Base-by-base conservation (phyloP, 1,140 invertebrate species). In the Micrasema longulum region DNA sequence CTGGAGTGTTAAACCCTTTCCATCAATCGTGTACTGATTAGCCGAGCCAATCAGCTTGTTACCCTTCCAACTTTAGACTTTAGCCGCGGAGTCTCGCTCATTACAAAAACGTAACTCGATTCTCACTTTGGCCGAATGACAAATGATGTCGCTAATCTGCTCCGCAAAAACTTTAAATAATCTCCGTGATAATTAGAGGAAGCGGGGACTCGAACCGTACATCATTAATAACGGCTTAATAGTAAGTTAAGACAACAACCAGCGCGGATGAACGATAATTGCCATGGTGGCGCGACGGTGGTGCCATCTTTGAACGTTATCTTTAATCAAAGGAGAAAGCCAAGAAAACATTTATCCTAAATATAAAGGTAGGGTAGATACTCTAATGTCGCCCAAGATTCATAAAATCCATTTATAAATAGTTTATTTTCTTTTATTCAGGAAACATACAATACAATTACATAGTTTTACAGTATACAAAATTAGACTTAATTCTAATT, bases 141-240 rank as follows among this genome's bases (percentile, higher is more conserved):
- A 74, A 74, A 74, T 60, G 72, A 67, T 50, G 62, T 47, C 52
- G 72, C 72, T 74, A 74, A 74, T 74, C 67, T 67, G 23, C 62
- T 16, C 38, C 5, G 63, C 66, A 73, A 74, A 68, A 70, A 74
- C 53, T 74, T 70, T 65, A 53, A 69, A 65, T 63, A 53, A 70
- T 70, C 68, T 64, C 55, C 45, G 12, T 12, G 57, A 70, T 70
- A 70, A 70, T 70, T 70, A 70, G 57, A 52, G 55, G 57, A 41
- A 70, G 57, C 68, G 57, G 41, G 23, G 68, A 70, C 55, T 41
- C 31, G 57, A 70, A 64, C 68, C 43, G 20, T 16, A 36, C 68
- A 64, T 70, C 68, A 70, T 70, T 70, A 70, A 70, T 70, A 53
- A 70, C 38, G 68, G 68, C 68, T 69, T 69, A 69, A 69, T 69